A percentile compares a stretch with the other conserved stretches of the same genome.
Conservation (phyloP, 2,888 invertebrate genomes). For the Leptopilina drosophilae region DNA sequence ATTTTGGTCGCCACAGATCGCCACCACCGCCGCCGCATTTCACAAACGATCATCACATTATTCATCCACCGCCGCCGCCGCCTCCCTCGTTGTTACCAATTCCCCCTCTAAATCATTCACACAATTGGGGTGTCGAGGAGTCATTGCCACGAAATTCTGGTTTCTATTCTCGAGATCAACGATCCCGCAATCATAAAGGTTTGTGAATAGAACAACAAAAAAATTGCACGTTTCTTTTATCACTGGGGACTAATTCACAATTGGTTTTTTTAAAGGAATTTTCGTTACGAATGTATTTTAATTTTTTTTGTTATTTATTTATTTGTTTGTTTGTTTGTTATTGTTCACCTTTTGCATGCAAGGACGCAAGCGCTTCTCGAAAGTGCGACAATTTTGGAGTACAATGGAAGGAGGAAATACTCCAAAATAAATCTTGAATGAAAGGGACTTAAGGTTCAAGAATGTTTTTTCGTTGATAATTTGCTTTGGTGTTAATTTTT, state of each 20-base stretch:
- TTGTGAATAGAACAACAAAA: conserved; percentile 59
- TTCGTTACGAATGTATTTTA: conserved; percentile 21
- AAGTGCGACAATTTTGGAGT: conserved; percentile 76
- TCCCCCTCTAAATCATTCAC: conserved; percentile 44
- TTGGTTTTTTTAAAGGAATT: conserved; percentile 14
- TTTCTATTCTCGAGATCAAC: conserved; percentile 62
- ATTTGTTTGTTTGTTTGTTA: conserved; percentile 51
- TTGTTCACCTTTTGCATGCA: conserved; percentile 58
- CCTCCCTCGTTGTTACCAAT: conserved; percentile 76
- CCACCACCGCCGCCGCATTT: conserved; percentile 74
- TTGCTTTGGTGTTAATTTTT: conserved; percentile 40
- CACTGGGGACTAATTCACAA: background rate
- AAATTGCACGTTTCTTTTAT: background rate
- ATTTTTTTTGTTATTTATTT: conserved; percentile 42
- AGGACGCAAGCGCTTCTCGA: conserved; percentile 76
- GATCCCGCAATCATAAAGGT: conserved; percentile 74
- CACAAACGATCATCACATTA: conserved; percentile 69
- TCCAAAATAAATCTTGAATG: conserved; percentile 62
- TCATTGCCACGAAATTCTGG: conserved; percentile 68
- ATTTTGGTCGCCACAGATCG: conserved; percentile 64
- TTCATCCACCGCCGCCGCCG: conserved; percentile 68
- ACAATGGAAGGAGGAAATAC: conserved; percentile 75
- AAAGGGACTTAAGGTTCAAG: conserved; percentile 43
- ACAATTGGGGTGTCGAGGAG: conserved; percentile 68
- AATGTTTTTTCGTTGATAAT: conserved; percentile 45